Evolutionary conservation across 2,888 invertebrate species (phyloP).

Genomic region (Cheilosia grossa): DNA sequence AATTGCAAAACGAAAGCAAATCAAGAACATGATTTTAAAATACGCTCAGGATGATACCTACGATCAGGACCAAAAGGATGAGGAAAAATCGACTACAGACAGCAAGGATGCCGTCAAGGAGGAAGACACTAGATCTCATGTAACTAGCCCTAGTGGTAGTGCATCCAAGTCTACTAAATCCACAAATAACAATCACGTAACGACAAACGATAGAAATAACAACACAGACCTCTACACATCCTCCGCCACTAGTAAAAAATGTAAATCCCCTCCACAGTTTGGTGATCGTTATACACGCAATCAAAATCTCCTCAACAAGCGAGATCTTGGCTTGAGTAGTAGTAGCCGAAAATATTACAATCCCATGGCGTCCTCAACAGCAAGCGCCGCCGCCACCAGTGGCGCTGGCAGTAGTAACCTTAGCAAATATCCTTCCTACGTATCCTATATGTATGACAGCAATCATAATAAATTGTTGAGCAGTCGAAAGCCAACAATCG

Average conservation of each 20-base stretch:
- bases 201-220: conserved; percentile 79
- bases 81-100: conserved; percentile 78
- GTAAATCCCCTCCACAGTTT: conserved; percentile 61
- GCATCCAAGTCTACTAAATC: conserved; percentile 72
- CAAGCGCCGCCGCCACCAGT: conserved; percentile 26
- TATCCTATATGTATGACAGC: conserved; percentile 79
- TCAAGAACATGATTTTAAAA: conserved; percentile 92
- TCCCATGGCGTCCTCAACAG: conserved; percentile 58
- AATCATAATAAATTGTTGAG: conserved; percentile 68
- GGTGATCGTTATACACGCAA: conserved; percentile 65
- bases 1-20: conserved; percentile 91
- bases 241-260: conserved; percentile 74
- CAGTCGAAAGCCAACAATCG: conserved; percentile 76
- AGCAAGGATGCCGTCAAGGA: conserved; percentile 80
- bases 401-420: conserved; percentile 40
- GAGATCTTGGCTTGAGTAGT: conserved; percentile 47
- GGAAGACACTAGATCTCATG: conserved; percentile 65
- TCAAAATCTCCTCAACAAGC: conserved; percentile 63
- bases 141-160: conserved; percentile 75
- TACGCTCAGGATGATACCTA: conserved; percentile 91
- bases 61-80: conserved; percentile 78
- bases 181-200: conserved; percentile 75
- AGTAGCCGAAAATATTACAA: conserved; percentile 55
- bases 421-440: conserved; percentile 74
- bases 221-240: conserved; percentile 81